Evolutionary conservation across 2,113 vertebrate genomes (phyloP).

Genomic region (Telmatochromis sp.): DNA sequence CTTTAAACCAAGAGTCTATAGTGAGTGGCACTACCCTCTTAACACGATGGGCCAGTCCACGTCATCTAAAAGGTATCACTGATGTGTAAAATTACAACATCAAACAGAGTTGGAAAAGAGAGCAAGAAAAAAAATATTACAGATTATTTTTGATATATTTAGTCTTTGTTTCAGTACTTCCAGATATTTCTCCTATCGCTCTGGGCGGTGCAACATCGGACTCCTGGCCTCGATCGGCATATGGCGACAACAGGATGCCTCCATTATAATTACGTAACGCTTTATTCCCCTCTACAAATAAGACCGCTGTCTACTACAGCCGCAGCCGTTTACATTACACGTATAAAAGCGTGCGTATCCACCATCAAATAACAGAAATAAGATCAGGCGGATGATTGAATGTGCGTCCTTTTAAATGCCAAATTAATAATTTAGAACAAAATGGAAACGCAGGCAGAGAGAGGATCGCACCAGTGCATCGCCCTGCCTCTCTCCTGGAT

Average conservation of each 20-base stretch:
- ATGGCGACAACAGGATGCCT: conserved; percentile 43
- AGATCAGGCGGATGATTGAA: not conserved
- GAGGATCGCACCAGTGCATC: not conserved
- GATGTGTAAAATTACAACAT: not conserved
- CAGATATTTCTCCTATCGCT: not conserved
- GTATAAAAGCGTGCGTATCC: not conserved
- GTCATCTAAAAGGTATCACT: conserved; percentile 1
- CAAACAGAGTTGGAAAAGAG: not conserved
- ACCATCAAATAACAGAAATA: not conserved
- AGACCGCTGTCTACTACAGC: not conserved
- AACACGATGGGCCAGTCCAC: not conserved
- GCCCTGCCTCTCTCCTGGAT: not conserved
- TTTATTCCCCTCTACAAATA: conserved; percentile 35
- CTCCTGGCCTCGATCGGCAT: not conserved
- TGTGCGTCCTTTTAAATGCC: not conserved
- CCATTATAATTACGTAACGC: conserved; percentile 56
- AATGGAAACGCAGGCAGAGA: conserved; percentile 38
- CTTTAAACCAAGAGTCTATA: not conserved
- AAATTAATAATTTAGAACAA: conserved; percentile 55
- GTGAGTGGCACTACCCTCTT: not conserved
- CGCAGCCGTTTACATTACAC: not conserved
- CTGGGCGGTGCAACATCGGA: not conserved
- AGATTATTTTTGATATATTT: not conserved
- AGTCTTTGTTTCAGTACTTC: not conserved
- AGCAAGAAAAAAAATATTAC: not conserved